Evolutionary conservation across 2,888 invertebrate species (phyloP), one percentile per base, ranked within the genome.

Genomic region (Macaria notata): DNA sequence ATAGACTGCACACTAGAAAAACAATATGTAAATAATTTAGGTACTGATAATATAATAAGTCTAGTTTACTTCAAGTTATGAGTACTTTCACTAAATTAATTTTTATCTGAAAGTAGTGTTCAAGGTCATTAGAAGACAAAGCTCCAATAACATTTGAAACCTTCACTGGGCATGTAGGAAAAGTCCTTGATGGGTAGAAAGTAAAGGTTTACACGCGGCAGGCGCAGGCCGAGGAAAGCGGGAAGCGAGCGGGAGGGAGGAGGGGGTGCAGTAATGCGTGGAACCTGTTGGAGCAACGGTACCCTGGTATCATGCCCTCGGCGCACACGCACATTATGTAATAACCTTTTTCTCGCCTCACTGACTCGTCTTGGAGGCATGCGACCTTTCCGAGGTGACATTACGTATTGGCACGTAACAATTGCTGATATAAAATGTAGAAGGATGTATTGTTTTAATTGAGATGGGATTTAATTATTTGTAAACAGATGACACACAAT

Each of bases 241-340:
- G 62, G 9, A 41, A 41, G 41, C 4, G 62, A 41, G 41, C 4
- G 62, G 66, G 64, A 67, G 64, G 59, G 66, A 66, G 70, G 64
- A 67, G 66, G 55, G 70, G 67, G 65, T 56, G 63, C 61, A 68
- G 76, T 66, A 69, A 75, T 79, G 78, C 77, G 73, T 79, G 78
- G 78, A 89, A 90, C 90, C 89, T 87, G 90, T 88, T 88, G 81
- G 72, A 70, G 65, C 86, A 90, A 90, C 90, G 91, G 91, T 86
- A 91, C 84, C 73, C 75, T 70, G 70, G 76, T 75, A 78, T 77
- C 76, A 75, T 77, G 84, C 82, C 77, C 76, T 73, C 76, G 77
- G 81, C 79, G 76, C 79, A 79, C 84, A 82, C 82, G 86, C 86
- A 88, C 83, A 88, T 91, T 89, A 90, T 89, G 84, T 88, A 89